Conservation (phyloP, 1,140 invertebrate genomes). For the Mesaphorura yosii region DNA sequence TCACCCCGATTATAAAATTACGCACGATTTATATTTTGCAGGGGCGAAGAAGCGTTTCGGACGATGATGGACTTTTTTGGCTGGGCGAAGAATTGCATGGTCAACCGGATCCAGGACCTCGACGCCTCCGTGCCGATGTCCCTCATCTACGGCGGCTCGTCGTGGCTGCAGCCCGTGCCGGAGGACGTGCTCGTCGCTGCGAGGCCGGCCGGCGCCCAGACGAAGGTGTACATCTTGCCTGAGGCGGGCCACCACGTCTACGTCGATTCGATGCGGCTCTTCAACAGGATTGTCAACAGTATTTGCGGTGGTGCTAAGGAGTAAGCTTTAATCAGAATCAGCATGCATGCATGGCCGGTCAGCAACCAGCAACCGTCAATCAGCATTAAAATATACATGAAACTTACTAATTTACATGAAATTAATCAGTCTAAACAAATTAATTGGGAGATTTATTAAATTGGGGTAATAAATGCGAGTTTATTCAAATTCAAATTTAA, state of each 20-base stretch:
- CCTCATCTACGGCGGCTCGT: neutral
- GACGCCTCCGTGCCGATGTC: neutral
- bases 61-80: constrained; percentile 76
- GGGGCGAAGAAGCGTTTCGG: constrained; percentile 40
- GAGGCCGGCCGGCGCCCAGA: neutral
- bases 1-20: neutral
- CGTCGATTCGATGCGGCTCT: neutral
- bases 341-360: no score
- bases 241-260: constrained; percentile 3
- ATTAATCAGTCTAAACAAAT: no score
- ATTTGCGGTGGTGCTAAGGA: neutral
- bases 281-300: neutral
- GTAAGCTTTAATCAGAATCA: no score
- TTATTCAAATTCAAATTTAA: no score
- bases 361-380: no score
- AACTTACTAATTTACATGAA: no score
- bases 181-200: neutral
- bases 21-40: neutral
- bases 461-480: no score
- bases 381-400: no score
- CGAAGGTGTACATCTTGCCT: neutral
- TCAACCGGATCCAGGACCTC: neutral
- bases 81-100: constrained; percentile 89
- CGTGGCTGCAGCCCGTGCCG: constrained; percentile 1
- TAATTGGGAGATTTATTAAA: no score